Evolutionary conservation across 2,888 invertebrate genomes (phyloP).

Genomic region (Zhengitettix transpicula): DNA sequence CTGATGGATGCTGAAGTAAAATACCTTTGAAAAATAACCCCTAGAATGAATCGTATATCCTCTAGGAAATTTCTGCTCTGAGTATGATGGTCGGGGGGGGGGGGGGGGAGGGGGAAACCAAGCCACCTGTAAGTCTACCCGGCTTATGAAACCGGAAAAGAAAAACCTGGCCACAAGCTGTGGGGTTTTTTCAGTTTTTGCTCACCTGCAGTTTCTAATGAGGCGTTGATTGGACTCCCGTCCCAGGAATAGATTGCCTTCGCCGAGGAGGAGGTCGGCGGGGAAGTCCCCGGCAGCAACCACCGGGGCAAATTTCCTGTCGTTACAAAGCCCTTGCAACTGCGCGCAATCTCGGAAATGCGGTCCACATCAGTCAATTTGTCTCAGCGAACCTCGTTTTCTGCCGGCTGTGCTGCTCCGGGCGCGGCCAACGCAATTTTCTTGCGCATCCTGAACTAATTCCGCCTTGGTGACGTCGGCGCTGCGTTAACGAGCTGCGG

Average conservation of each 20-base stretch:
- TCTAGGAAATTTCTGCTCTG: too few species aligned
- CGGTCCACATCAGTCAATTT: conserved; percentile 10
- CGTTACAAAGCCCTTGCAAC: conserved; percentile 3
- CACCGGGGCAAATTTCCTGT: conserved; percentile 11
- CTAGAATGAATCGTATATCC: too few species aligned
- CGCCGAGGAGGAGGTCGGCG: not conserved
- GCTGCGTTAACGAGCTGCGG: too few species aligned
- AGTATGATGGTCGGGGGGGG: too few species aligned
- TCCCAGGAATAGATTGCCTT: too few species aligned
- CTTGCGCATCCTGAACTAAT: conserved; percentile 15
- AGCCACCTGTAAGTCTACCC: too few species aligned
- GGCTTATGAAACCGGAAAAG: too few species aligned
- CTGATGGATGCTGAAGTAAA: too few species aligned
- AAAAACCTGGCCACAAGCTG: too few species aligned
- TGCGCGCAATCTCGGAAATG: conserved; percentile 4
- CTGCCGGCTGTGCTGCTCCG: not conserved
- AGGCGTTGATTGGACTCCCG: not conserved
- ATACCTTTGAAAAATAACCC: too few species aligned
- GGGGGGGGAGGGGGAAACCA: too few species aligned
- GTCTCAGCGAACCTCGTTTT: conserved; percentile 5
- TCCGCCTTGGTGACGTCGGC: not conserved
- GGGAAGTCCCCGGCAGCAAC: not conserved
- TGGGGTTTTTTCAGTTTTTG: too few species aligned
- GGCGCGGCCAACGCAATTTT: conserved; percentile 14
- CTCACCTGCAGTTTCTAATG: not conserved